A percentile compares a stretch with the other conserved stretches of the same genome.
phyloP scores from a whole-genome alignment of 2,888 invertebrate genomes.

The Phlogophora meticulosa region DNA sequence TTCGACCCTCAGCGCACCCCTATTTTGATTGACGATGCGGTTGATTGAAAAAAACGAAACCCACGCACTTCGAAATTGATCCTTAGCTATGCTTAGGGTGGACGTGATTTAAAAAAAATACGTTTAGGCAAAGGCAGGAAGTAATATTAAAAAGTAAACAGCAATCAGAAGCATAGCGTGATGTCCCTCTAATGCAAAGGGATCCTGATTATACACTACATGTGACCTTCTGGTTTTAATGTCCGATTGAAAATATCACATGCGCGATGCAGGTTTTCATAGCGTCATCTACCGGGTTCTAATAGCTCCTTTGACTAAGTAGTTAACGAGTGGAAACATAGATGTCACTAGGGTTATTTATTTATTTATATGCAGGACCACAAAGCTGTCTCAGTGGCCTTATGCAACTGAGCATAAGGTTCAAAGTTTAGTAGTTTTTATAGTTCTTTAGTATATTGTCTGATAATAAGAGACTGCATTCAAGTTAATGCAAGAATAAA shows the following conservation, averaged over 20 bases:
- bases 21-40: constrained; percentile 79
- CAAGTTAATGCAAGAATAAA: too few relatives aligned
- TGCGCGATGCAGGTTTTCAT: neutral
- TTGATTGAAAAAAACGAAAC: constrained; percentile 78
- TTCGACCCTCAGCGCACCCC: constrained; percentile 72
- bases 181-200: neutral
- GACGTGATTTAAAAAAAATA: constrained; percentile 57
- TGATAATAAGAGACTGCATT: neutral
- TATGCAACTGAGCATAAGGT: too few relatives aligned
- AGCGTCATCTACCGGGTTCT: constrained; percentile 32
- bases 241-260: neutral
- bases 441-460: neutral
- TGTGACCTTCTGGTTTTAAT: neutral
- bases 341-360: constrained; percentile 34
- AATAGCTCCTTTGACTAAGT: neutral
- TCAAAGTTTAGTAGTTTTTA: neutral
- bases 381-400: neutral
- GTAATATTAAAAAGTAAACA: constrained; percentile 47
- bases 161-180: constrained; percentile 5
- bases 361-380: constrained; percentile 5
- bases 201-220: neutral
- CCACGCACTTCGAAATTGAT: constrained; percentile 70
- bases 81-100: constrained; percentile 63
- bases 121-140: constrained; percentile 25
- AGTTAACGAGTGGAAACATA: constrained; percentile 20